phyloP scores from a whole-genome alignment of 2,113 vertebrate species.

The Mus pahari region DNA sequence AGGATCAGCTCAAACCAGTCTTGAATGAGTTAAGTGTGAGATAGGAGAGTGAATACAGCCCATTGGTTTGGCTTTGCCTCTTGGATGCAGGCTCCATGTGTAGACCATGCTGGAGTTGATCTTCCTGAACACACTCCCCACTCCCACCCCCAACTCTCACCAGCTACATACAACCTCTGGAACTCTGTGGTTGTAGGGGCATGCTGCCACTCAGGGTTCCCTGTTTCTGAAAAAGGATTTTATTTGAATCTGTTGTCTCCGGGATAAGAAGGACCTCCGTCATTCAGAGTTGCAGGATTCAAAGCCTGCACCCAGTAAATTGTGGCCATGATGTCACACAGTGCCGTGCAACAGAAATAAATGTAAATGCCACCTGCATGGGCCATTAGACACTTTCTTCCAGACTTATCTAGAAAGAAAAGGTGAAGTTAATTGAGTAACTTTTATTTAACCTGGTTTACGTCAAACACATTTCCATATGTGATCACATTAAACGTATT shows the following conservation, averaged over 20 bases:
- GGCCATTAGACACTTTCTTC: slow-evolving; percentile 16
- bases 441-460: slow-evolving; percentile 33
- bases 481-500: background rate
- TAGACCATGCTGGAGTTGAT: background rate
- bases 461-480: background rate
- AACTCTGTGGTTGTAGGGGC: background rate
- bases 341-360: background rate
- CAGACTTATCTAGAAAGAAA: background rate
- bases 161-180: background rate
- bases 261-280: background rate
- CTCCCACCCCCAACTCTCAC: too few relatives aligned
- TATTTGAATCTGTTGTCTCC: slow-evolving; percentile 50
- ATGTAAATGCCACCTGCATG: background rate
- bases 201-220: background rate
- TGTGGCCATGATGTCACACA: background rate
- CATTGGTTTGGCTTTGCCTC: background rate
- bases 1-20: background rate
- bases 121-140: background rate
- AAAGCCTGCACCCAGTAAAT: background rate
- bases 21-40: background rate
- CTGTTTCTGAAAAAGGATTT: slow-evolving; percentile 34
- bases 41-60: background rate
- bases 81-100: background rate
- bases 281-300: background rate
- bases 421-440: background rate